Evolutionary conservation across 1,140 invertebrate genomes (phyloP), one percentile per base, ranked within the genome.

Genomic region (Drosophila orosa): DNA sequence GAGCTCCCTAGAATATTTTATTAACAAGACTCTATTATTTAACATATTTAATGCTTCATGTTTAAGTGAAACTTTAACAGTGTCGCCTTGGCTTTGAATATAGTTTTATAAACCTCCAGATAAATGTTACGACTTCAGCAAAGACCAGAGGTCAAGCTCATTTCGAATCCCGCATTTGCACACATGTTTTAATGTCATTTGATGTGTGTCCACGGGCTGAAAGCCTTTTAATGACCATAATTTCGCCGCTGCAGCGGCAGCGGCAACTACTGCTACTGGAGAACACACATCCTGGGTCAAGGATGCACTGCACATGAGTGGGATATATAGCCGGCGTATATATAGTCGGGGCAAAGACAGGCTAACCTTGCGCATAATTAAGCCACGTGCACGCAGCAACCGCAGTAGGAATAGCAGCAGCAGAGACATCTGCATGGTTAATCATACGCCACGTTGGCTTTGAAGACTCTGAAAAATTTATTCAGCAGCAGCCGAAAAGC

Each of bases 171-270:
- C 39, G 25, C 59, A 44, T 42, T 58, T 50, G 17, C 31, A 52
- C 63, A 40, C 56, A 68, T 60, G 65, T 76, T 69, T 56, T 69
- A 78, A 62, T 77, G 50, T 56, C 73, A 69, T 77, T 78, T 54
- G 74, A 68, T 50, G 55, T 50, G 55, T 69, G 50, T 77, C 52
- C 54, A 40, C 74, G 59, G 56, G 79, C 61, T 86, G 67, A 86
- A 83, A 86, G 83, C 83, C 63, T 86, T 89, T 65, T 71, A 78
- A 79, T 86, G 82, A 81, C 69, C 62, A 75, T 75, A 66, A 75
- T 75, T 77, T 58, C 48, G 68, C 40, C 48, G 68, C 40, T 35
- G 29, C 61, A 27, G 31, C 29, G 31, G 48, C 67, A 25, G 45
- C 62, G 15, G 47, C 24, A n/a, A n/a, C 39, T 52, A 24, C 35